Percentiles rank a stretch among this genome's conserved stretches.
phyloP scores from a whole-genome alignment of 2,888 invertebrate genomes.

The Tetropium fuscum region DNA sequence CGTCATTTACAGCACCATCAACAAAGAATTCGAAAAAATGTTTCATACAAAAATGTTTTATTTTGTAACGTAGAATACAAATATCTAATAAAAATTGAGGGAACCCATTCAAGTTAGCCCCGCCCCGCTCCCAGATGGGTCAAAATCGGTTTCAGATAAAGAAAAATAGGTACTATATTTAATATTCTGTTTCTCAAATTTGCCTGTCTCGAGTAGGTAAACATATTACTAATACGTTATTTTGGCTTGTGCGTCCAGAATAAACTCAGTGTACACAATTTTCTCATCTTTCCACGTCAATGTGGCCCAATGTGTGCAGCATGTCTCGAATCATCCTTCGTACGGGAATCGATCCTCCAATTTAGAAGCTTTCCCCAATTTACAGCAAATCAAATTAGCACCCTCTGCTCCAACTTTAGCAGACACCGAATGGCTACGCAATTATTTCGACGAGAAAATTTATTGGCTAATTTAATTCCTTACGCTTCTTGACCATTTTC shows the following conservation, averaged over 20 bases:
- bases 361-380: slow-evolving; percentile 43
- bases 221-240: slow-evolving; percentile 1
- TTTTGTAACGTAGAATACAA: too few relatives aligned
- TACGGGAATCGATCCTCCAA: slow-evolving; percentile 36
- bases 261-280: slow-evolving; percentile 3
- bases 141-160: too few relatives aligned
- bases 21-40: too few relatives aligned
- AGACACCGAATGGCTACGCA: slow-evolving; percentile 15
- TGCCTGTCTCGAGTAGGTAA: too few relatives aligned
- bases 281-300: slow-evolving; percentile 1
- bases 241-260: not conserved
- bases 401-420: slow-evolving; percentile 20
- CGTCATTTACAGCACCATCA: too few relatives aligned
- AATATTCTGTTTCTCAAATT: too few relatives aligned
- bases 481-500: not conserved
- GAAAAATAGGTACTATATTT: too few relatives aligned
- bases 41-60: too few relatives aligned
- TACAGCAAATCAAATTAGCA: slow-evolving; percentile 43
- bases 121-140: too few relatives aligned
- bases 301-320: slow-evolving; percentile 11
- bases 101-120: too few relatives aligned
- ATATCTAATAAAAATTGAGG: too few relatives aligned
- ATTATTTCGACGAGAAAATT: slow-evolving; percentile 19
- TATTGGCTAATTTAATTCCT: slow-evolving; percentile 8
- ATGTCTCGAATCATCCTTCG: slow-evolving; percentile 14